Base-by-base conservation (phyloP, 2,797 vertebrate species). In the Neosilurus mollespiculum region DNA sequence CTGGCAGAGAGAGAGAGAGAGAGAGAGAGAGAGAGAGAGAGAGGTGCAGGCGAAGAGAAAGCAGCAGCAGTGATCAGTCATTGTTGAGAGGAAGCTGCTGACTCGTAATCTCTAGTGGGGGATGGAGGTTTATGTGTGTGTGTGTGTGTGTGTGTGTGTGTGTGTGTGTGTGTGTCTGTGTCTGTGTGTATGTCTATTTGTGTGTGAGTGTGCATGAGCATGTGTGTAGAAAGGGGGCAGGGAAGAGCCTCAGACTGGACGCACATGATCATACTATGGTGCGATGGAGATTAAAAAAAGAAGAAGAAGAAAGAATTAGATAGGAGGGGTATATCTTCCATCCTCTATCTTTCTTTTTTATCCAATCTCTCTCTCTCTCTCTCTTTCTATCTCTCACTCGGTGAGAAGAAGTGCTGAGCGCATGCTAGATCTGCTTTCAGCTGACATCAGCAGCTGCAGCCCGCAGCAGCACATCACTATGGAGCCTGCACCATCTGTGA, bases 361-460 rank as follows among this genome's bases (percentile, higher is more conserved):
- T 20, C 20, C 16, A 16, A 6, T 61, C 58, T 61, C 58, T 70
- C 37, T 53, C 11, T 70, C 18, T 61, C 14, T 43, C 26, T 62
- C 6, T 62, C n/a, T 78, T n/a, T 26, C n/a, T 51, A 20, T 65
- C 53, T 53, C 37, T 76, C 72, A 43, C 72, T 77, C 2, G 49
- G 22, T 75, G 43, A 82, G 70, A 34, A 95, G 96, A 98, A 96
- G 93, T 96, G 96, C 97, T 97, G 96, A 97, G 96, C 93, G 85
- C 62, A 95, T 89, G 89, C 93, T 94, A 95, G 95, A 95, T 96
- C 95, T 96, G 96, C 97, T 98, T 99, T 96, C 96, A 96, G 97
- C 96, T 94, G 94, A 95, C 94, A 97, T 97, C 97, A 98, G 96
- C 97, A 98, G 96, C 95, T 96, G 95, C 94, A 94, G 96, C 95